Percentiles rank a stretch among this genome's conserved stretches.
phyloP scores from a whole-genome alignment of 35 echinoderm and acorn worm species.

The Anneissia japonica region DNA sequence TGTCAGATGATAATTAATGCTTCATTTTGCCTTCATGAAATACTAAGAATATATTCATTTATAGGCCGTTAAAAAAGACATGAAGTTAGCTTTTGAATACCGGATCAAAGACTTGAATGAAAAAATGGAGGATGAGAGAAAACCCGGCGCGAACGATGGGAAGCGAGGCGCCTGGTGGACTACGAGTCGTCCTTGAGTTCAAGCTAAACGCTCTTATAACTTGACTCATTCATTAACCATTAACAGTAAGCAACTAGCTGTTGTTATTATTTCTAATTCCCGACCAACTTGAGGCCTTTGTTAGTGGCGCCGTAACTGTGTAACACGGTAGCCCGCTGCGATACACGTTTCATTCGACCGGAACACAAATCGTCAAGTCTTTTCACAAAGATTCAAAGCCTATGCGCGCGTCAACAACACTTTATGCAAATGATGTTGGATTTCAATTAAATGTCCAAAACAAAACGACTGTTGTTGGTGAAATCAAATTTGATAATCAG shows the following conservation, averaged over 20 bases:
- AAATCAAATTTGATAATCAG: no score
- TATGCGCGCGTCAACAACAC: no score
- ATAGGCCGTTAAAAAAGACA: background rate
- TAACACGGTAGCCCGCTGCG: background rate
- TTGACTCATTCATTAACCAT: background rate
- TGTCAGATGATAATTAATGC: background rate
- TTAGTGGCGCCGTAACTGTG: background rate
- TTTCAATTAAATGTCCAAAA: no score
- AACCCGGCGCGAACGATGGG: background rate
- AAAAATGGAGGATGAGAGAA: no score
- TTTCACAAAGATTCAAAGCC: no score
- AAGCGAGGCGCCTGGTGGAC: background rate
- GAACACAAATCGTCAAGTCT: no score
- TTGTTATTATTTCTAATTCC: constrained; percentile 2
- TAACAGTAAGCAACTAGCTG: background rate
- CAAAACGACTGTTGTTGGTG: no score
- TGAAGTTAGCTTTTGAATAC: background rate
- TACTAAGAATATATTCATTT: background rate
- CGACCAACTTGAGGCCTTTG: background rate
- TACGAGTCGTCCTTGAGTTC: background rate
- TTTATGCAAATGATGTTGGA: no score
- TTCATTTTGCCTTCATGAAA: background rate
- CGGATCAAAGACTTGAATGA: no score
- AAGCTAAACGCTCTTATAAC: background rate
- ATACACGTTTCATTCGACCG: background rate